Conservation (phyloP, 2,113 vertebrate species). For the Tyrannus savana region DNA sequence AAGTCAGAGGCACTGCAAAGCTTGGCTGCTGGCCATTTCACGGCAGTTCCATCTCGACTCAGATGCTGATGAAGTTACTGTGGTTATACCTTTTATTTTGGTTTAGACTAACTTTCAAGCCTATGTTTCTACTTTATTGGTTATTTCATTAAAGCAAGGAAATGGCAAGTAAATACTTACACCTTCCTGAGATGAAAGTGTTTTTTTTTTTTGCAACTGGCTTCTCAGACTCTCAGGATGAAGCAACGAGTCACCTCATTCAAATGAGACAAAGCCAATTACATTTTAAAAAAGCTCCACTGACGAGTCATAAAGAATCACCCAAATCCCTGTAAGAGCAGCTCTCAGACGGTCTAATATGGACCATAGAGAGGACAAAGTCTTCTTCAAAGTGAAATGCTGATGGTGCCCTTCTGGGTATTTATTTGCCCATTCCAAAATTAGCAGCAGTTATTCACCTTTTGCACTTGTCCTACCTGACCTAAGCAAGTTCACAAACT, state of each 20-base stretch:
- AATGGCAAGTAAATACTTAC: background rate
- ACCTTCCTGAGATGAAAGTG: background rate
- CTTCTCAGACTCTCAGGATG: background rate
- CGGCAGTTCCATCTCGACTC: background rate
- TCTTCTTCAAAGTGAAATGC: background rate
- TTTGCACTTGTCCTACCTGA: background rate
- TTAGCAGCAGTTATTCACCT: background rate
- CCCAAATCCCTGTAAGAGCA: background rate
- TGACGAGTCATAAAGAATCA: background rate
- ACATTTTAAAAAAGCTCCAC: background rate
- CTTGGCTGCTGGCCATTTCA: background rate
- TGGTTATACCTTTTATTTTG: background rate
- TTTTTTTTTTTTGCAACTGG: background rate
- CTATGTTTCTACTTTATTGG: background rate
- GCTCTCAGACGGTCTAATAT: background rate
- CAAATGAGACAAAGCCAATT: constrained; percentile 26
- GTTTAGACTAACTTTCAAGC: background rate
- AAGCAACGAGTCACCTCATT: background rate
- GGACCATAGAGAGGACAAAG: background rate
- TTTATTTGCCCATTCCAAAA: background rate
- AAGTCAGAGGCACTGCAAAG: background rate
- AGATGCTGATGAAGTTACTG: background rate
- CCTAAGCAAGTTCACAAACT: background rate
- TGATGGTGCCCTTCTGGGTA: background rate
- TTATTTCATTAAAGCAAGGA: constrained; percentile 16